Percentiles rank a stretch among this genome's conserved stretches.
phyloP scores from a whole-genome alignment of 2,888 invertebrate species.

The Protonemura montana region DNA sequence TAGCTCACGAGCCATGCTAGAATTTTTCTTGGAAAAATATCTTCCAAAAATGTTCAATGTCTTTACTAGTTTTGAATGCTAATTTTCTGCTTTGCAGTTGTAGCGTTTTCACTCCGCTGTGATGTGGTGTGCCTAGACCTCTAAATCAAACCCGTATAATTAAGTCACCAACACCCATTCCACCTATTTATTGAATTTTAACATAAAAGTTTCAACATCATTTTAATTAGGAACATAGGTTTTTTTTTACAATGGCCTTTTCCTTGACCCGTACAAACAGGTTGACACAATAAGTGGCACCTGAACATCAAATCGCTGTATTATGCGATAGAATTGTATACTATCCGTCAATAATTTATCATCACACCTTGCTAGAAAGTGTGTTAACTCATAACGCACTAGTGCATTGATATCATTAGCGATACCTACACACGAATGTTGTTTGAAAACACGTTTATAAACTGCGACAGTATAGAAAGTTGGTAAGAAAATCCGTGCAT shows the following conservation, averaged over 20 bases:
- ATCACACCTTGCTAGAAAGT: neutral
- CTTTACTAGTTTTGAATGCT: neutral
- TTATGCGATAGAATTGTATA: neutral
- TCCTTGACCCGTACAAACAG: neutral
- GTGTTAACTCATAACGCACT: neutral
- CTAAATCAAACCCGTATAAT: neutral
- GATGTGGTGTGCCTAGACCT: neutral
- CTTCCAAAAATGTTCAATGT: neutral
- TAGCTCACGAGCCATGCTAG: neutral
- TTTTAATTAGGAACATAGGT: neutral
- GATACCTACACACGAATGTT: neutral
- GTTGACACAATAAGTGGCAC: neutral
- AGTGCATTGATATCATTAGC: neutral
- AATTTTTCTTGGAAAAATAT: neutral
- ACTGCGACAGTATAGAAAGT: neutral
- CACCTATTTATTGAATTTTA: neutral
- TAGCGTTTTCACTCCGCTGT: neutral
- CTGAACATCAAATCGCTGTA: neutral
- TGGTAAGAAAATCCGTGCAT: no score
- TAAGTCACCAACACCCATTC: neutral
- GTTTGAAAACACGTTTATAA: neutral
- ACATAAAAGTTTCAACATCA: neutral
- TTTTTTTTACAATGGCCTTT: neutral
- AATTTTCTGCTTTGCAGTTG: no score
- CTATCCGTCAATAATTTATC: neutral